phyloP scores from a whole-genome alignment of 92 coral and sea anemone genomes.

The Phymanthus crucifer region DNA sequence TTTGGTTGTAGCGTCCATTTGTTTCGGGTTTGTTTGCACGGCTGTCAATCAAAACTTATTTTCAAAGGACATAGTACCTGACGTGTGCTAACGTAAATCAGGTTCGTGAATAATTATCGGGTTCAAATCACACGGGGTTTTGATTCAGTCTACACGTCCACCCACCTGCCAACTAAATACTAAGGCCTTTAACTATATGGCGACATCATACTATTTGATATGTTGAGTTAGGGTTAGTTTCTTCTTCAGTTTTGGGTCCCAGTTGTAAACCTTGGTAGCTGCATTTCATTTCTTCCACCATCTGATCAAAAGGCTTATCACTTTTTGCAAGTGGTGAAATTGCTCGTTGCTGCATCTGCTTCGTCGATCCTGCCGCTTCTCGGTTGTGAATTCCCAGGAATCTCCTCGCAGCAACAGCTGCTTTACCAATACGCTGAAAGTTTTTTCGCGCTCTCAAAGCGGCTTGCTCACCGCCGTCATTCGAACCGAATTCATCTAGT shows the following conservation, averaged over 20 bases:
- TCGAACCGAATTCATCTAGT: slow-evolving; percentile 20
- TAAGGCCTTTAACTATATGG: not conserved
- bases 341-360: not conserved
- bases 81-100: not conserved
- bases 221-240: not conserved
- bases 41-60: not conserved
- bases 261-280: slow-evolving; percentile 27
- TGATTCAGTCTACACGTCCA: not conserved
- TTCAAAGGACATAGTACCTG: not conserved
- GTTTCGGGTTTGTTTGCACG: not conserved
- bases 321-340: slow-evolving; percentile 25
- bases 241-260: slow-evolving; percentile 2
- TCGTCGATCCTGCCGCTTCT: slow-evolving; percentile 12
- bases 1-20: not conserved
- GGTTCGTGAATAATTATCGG: slow-evolving; percentile 4
- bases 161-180: not conserved
- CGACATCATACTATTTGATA: not conserved
- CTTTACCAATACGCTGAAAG: slow-evolving; percentile 44
- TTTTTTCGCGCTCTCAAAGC: slow-evolving; percentile 36
- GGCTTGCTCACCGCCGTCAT: slow-evolving; percentile 21
- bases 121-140: not conserved
- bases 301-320: slow-evolving; percentile 19
- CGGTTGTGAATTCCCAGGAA: slow-evolving; percentile 19
- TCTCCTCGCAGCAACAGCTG: slow-evolving; percentile 35
- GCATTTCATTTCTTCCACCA: slow-evolving; percentile 30